Base-by-base conservation (phyloP, 1,140 invertebrate species). In the Drosophila persimilis region DNA sequence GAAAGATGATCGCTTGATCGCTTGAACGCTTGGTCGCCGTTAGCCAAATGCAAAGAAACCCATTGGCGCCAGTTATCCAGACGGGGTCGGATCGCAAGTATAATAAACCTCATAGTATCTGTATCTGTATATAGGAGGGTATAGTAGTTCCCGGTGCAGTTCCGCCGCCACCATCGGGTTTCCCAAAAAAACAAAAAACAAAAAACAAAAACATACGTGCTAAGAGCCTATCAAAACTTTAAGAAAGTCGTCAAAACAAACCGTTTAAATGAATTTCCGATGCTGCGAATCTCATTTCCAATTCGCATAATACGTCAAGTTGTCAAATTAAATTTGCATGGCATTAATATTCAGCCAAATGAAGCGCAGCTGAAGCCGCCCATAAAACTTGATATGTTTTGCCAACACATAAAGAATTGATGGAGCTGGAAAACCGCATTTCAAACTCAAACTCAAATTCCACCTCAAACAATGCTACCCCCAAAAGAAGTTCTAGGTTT, bases 171-270 rank as follows among this genome's bases (percentile, higher is more conserved):
- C 17, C 41, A 24, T 24, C 57, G 81, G 81, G 74, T 83, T 73
- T 83, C 62, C 75, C 78, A n/a, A 8, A 66, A 8, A 66, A 15
- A 15, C 15, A 15, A 15, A 15, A 80, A 71, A 72, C 78, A n/a
- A 8, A 66, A 80, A 26, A 76, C 67, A 73, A 2, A 20, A 2
- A 20, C 20, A 20, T 51, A 64, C 46, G 69, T 85, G 81, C 57
- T 55, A 79, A 80, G 48, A 56, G 57, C 48, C 69, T 45, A 52
- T 61, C 66, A 64, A 53, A 63, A 50, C 47, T 53, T 45, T 56
- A 77, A 71, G 79, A 83, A 79, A 85, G 73, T 80, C 69, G 69
- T 85, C 79, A 76, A 86, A 71, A 65, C 62, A 55, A 78, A 86
- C 74, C 48, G 66, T 65, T 72, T 41, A 76, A 76, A 73, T 59